Conservation (phyloP, 2,797 vertebrate genomes). For the Morelia viridis region DNA sequence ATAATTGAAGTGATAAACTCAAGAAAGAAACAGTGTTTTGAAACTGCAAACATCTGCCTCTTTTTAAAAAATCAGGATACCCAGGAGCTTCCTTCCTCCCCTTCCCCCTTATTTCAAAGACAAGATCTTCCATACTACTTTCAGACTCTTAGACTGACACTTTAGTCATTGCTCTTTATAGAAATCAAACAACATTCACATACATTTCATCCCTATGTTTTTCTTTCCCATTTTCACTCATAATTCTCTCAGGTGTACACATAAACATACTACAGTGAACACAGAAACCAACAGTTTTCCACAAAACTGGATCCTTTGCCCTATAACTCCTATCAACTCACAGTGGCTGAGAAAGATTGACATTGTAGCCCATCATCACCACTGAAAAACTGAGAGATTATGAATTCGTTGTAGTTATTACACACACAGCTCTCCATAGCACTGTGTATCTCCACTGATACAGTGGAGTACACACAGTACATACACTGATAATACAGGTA, state of each 20-base stretch:
- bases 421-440: not conserved
- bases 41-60: slow-evolving; percentile 3
- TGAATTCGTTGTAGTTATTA: not conserved
- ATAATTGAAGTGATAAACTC: not conserved
- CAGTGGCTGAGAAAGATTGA: not conserved
- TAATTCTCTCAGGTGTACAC: not conserved
- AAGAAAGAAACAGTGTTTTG: slow-evolving; percentile 32
- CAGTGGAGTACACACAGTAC: too few species aligned
- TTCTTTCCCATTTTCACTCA: not conserved
- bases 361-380: not conserved
- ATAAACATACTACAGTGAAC: too few species aligned
- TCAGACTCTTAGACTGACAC: not conserved
- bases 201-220: too few species aligned
- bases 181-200: not conserved
- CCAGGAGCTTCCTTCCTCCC: not conserved
- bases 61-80: not conserved
- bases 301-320: not conserved
- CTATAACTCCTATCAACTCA: not conserved
- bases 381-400: not conserved
- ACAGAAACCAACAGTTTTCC: not conserved
- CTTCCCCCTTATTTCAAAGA: not conserved
- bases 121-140: not conserved
- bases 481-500: too few species aligned
- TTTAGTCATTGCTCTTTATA: not conserved
- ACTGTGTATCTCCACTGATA: not conserved